phyloP scores from a whole-genome alignment of 2,888 invertebrate genomes.

The Odontocolon sp. region DNA sequence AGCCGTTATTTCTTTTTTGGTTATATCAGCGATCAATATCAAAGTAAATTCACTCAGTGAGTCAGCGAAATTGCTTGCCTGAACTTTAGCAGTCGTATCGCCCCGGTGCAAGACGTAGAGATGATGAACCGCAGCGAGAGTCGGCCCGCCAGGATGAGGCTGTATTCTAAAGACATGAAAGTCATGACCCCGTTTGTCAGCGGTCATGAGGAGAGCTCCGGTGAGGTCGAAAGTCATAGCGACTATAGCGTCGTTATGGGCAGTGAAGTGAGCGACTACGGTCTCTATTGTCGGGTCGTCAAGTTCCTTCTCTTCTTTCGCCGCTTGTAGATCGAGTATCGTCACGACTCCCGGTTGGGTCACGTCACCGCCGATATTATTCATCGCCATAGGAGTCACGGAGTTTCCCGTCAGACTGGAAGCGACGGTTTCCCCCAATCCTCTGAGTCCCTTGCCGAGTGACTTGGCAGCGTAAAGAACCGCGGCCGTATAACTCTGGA shows the following conservation, averaged over 20 bases:
- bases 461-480: conserved; percentile 97
- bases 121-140: conserved; percentile 95
- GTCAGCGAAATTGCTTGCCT: too few relatives aligned
- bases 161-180: conserved; percentile 98
- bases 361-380: conserved; percentile 82
- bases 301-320: conserved; percentile 83
- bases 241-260: conserved; percentile 94
- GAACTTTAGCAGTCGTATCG: conserved; percentile 97
- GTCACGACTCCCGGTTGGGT: conserved; percentile 94
- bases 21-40: neutral
- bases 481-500: conserved; percentile 94
- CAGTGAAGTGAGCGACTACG: conserved; percentile 92
- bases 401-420: conserved; percentile 89
- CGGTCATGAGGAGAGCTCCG: conserved; percentile 94
- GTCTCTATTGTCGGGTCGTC: conserved; percentile 87
- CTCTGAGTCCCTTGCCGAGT: conserved; percentile 93
- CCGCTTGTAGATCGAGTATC: conserved; percentile 91
- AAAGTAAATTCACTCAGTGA: neutral
- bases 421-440: conserved; percentile 95
- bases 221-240: conserved; percentile 95
- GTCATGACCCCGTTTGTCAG: conserved; percentile 95
- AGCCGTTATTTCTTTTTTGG: too few relatives aligned
- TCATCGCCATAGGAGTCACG: conserved; percentile 68
- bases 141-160: conserved; percentile 94
- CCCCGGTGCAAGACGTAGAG: conserved; percentile 97